phyloP scores from a whole-genome alignment of 2,113 vertebrate genomes.

The Spheniscus mendiculus region DNA sequence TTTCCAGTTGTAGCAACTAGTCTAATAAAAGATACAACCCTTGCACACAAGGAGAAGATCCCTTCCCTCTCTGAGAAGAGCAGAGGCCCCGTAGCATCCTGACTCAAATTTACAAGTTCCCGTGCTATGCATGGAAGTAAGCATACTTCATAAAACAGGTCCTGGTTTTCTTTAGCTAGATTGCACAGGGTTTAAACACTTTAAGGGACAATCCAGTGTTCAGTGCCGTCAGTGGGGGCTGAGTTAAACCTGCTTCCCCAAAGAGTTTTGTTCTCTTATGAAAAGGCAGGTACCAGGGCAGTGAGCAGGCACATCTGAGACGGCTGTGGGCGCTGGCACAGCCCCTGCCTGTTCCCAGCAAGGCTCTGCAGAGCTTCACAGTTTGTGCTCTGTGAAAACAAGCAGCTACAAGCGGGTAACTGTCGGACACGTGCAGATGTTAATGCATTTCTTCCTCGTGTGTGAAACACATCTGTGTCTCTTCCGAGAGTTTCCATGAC shows the following conservation, averaged over 20 bases:
- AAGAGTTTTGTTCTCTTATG: neutral
- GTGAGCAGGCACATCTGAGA: fast-evolving
- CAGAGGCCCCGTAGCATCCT: neutral
- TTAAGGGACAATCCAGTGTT: neutral
- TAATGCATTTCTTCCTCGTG: neutral
- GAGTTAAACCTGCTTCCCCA: neutral
- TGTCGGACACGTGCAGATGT: neutral
- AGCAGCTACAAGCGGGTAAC: neutral
- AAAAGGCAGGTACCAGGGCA: fast-evolving
- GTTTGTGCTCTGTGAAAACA: neutral
- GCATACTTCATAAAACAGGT: neutral
- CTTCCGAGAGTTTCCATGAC: neutral
- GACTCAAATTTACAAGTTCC: neutral
- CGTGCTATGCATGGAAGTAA: neutral
- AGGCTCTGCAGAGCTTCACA: neutral
- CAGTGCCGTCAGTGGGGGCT: neutral
- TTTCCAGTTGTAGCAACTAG: neutral
- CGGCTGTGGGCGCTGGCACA: fast-evolving
- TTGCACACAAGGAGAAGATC: neutral
- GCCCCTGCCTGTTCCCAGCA: neutral
- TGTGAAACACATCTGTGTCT: neutral
- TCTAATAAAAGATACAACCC: neutral
- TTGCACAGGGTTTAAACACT: neutral
- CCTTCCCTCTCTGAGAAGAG: neutral
- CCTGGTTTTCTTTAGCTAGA: neutral